Conservation (phyloP, 2,113 vertebrate genomes). For the Zosterops japonicus region DNA sequence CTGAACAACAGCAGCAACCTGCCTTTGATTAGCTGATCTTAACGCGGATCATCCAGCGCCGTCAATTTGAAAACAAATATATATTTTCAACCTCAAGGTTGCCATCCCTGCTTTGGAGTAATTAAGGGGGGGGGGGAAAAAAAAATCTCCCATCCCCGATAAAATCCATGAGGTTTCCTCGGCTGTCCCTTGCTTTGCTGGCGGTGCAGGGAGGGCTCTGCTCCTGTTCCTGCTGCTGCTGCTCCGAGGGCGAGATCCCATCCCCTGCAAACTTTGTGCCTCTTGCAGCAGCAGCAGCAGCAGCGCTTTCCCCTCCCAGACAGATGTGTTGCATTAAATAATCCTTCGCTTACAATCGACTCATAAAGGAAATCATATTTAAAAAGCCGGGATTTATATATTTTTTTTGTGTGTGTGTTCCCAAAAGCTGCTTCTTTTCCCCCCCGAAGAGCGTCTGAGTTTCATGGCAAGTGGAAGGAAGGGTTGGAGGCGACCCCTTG, state of each 20-base stretch:
- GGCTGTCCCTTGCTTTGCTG: not conserved
- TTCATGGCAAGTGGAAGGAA: conserved; percentile 25
- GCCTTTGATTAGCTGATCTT: conserved; percentile 29
- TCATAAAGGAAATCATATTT: conserved; percentile 65
- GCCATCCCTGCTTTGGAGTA: not conserved
- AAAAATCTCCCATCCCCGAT: not conserved
- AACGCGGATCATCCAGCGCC: not conserved
- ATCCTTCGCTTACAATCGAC: conserved; percentile 28
- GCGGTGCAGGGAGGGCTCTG: not conserved
- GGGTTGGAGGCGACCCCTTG: conserved; percentile 11
- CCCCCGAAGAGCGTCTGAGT: not conserved
- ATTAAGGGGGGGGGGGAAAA: not conserved
- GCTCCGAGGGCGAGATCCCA: not conserved
- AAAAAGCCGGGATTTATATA: not conserved
- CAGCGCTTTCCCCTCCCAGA: not conserved
- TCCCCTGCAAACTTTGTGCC: conserved; percentile 40
- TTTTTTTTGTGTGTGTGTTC: not conserved
- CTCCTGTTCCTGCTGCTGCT: not conserved
- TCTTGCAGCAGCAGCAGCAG: not conserved
- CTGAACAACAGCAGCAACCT: conserved; percentile 42
- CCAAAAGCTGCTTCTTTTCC: conserved; percentile 57
- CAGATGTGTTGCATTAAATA: conserved; percentile 38
- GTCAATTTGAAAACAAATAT: conserved; percentile 1
- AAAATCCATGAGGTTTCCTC: not conserved
- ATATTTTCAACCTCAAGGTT: not conserved